These are phyloP conservation scores for Dione vanillae DNA, from an alignment of 2,888 invertebrate genomes.

Conservation along the genomic window DNA sequence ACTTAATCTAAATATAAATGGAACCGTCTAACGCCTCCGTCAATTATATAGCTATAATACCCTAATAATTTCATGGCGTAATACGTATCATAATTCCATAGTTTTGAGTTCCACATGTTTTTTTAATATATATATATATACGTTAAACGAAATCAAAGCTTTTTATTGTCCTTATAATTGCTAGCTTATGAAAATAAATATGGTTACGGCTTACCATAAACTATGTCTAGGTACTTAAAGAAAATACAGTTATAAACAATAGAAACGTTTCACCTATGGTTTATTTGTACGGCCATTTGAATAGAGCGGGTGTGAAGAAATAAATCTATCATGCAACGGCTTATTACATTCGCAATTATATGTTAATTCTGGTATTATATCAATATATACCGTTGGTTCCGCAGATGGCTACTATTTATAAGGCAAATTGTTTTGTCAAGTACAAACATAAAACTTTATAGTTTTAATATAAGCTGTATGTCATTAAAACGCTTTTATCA, in stretches of 20 bases:
- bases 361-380: slow-evolving; percentile 53
- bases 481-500: slow-evolving; percentile 11
- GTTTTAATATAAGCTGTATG: slow-evolving; percentile 4
- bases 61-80: background rate
- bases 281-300: slow-evolving; percentile 34
- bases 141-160: background rate
- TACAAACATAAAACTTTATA: slow-evolving; percentile 17
- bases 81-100: background rate
- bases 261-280: slow-evolving; percentile 35
- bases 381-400: slow-evolving; percentile 44
- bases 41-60: background rate
- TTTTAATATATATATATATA: background rate
- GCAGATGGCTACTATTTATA: slow-evolving; percentile 48
- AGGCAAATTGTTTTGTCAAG: slow-evolving; percentile 24
- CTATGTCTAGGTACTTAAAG: slow-evolving; percentile 26
- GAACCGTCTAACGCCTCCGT: too few species aligned
- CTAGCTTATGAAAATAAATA: background rate
- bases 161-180: background rate
- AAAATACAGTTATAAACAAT: slow-evolving; percentile 38
- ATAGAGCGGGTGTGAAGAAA: slow-evolving; percentile 40
- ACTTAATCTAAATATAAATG: too few species aligned
- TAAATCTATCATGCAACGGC: slow-evolving; percentile 53
- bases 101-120: background rate
- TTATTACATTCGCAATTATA: slow-evolving; percentile 58
- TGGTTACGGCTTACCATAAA: slow-evolving; percentile 1